Evolutionary conservation across 2,113 vertebrate genomes (phyloP), one percentile per base, ranked within the genome.

Genomic region (Camelus bactrianus): DNA sequence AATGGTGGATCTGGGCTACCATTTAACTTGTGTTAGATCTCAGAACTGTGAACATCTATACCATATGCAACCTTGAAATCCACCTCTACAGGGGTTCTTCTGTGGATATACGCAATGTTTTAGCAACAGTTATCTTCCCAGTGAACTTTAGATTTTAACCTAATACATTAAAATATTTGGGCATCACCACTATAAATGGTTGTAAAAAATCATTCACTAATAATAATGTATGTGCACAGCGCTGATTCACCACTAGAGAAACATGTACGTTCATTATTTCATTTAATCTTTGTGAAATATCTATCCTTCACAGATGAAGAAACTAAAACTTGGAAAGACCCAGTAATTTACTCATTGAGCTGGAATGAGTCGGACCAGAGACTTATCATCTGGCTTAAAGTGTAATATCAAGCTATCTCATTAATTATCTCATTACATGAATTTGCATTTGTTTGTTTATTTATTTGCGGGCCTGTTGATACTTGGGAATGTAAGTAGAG

Each of bases 1-100:
- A 99, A 99, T 99, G 98, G 98, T 99, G 98, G 98, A 99, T 99
- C 98, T 99, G 98, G 99, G 98, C 98, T 99, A 80, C 30, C 52
- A 99, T 98, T 99, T 99, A 99, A 99, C 99, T 98, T 99, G 98
- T 99, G 98, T 98, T 99, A 99, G 99, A 99, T 98, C 99, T 99
- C 99, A 99, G 99, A 99, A 99, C 98, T 99, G 98, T 99, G 99
- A 99, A 99, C 98, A 99, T 99, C 99, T 99, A 98, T 99, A 99
- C 99, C 99, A 99, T 99, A 99, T 99, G 98, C 98, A 99, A 99
- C 98, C 97, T 98, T 97, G 98, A 99, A 95, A 98, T 98, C 98
- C 89, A 98, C 98, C 98, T 97, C 98, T 99, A 98, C 88, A 14
- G 97, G 98, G 97, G 98, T 98, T 99, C 99, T 98, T 99, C 98